These are phyloP conservation scores for Porites lutea DNA, from an alignment of 64 coral and sea anemone species.

Conservation along the genomic window DNA sequence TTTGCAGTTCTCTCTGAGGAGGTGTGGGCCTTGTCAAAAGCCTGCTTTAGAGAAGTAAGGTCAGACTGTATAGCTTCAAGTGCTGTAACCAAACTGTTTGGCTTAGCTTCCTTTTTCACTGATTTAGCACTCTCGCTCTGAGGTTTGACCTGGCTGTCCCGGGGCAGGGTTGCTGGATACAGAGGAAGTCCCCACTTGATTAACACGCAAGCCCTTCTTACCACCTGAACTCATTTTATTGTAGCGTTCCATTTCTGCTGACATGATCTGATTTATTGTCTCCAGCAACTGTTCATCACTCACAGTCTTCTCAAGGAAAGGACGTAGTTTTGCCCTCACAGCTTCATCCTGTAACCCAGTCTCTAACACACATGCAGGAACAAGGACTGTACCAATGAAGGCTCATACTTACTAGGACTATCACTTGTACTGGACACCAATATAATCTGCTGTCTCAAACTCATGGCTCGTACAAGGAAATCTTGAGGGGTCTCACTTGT, in stretches of 20 bases:
- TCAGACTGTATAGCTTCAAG: constrained; percentile 58
- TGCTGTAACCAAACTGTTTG: constrained; percentile 26
- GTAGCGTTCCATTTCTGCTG: not conserved
- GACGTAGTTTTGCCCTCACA: constrained; percentile 12
- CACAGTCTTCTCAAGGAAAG: constrained; percentile 14
- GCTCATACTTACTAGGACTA: not conserved
- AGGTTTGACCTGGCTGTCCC: not conserved
- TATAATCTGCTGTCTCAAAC: constrained; percentile 3
- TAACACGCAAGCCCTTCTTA: not conserved
- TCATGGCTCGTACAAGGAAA: constrained; percentile 17
- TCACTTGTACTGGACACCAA: constrained; percentile 45
- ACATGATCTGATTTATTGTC: not conserved
- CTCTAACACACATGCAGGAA: constrained; percentile 11
- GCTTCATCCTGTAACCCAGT: constrained; percentile 16
- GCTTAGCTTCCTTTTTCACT: constrained; percentile 32
- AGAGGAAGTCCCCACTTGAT: not conserved
- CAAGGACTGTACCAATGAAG: not conserved
- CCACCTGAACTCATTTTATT: not conserved
- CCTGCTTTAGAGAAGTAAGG: constrained; percentile 50
- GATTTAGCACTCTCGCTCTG: not conserved
- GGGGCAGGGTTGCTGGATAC: not conserved
- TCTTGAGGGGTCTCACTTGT: not conserved
- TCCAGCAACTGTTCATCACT: constrained; percentile 21
- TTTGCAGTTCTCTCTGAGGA: not conserved
- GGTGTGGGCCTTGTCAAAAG: constrained; percentile 23